Evolutionary conservation across 2,888 invertebrate genomes (phyloP), one percentile per base, ranked within the genome.

Genomic region (Microctonus aethiopoides): DNA sequence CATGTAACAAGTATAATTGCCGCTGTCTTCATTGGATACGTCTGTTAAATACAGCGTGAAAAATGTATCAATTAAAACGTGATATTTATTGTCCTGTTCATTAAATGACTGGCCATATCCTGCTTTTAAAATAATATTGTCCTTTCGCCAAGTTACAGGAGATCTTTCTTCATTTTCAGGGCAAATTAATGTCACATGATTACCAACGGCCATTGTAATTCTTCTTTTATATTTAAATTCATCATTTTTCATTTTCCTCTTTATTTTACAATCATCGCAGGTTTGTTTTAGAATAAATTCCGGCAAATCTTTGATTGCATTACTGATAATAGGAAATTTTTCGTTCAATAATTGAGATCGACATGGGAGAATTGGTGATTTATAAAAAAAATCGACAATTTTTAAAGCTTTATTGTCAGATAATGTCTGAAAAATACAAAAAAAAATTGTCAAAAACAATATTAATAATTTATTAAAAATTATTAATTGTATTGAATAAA

Each of bases 1-100:
- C 7, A 92, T 90, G 70, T 88, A 87, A 82, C 94, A 94, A 0
- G 90, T 89, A 81, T 94, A 94, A 78, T 89, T 89, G 11, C 94
- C 94, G 72, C 91, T 89, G 82, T 94, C 93, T 0, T 88, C 86
- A 74, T 88, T 87, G 13, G 89, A 89, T 0, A 92, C 90, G 70
- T 90, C 90, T 74, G 88, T 84, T 52, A 91, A 84, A 80, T 90
- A 90, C 26, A 91, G 80, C 1, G 89, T 89, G 51, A 88, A 89
- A 75, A 90, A 90, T 0, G 88, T 86, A 77, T 91, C 91, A 2
- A 91, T 88, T 7, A 89, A 83, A 56, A 90, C 84, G 76, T 88
- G 85, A 2, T 88, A 87, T 75, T 87, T 88, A 11, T 82, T 79
- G 74, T 88, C 85, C 66, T 82, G 83, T 72, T 81, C 80, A 11